phyloP scores from a whole-genome alignment of 1,140 invertebrate species.

The Agrypnia vestita region DNA sequence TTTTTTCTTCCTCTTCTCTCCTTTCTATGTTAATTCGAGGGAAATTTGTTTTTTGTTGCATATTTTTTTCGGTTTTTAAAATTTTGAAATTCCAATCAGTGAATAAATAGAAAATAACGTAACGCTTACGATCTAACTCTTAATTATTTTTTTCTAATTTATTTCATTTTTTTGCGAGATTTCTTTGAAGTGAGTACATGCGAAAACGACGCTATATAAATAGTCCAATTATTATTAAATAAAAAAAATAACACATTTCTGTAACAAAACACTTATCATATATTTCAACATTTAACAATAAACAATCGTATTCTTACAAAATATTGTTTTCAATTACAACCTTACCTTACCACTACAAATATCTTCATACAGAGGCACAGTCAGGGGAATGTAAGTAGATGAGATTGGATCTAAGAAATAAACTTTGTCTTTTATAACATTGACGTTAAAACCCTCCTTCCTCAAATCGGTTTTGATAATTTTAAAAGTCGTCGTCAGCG shows the following conservation, averaged over 20 bases:
- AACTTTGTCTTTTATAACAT: constrained; percentile 78
- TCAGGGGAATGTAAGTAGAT: constrained; percentile 79
- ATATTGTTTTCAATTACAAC: constrained; percentile 67
- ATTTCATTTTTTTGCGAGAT: too few species aligned
- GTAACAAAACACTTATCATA: not conserved
- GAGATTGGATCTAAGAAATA: constrained; percentile 81
- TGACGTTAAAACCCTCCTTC: constrained; percentile 83
- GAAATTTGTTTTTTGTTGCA: too few species aligned
- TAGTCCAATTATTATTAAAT: too few species aligned
- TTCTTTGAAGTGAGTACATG: too few species aligned
- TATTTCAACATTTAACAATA: not conserved
- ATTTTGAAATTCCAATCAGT: too few species aligned
- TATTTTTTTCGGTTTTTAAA: too few species aligned
- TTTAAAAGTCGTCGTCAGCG: constrained; percentile 94
- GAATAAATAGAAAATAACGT: too few species aligned
- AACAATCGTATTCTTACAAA: not conserved
- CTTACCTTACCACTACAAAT: constrained; percentile 76
- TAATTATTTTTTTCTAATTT: too few species aligned
- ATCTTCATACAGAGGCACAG: constrained; percentile 78
- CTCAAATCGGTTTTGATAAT: constrained; percentile 90
- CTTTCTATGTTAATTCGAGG: too few species aligned
- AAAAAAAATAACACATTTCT: constrained; percentile 3
- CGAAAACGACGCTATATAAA: too few species aligned
- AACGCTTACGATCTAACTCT: too few species aligned
- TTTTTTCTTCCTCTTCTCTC: too few species aligned